These are phyloP conservation scores for Dipodomys merriami DNA, from an alignment of 2,113 vertebrate genomes.

Conservation along the genomic window DNA sequence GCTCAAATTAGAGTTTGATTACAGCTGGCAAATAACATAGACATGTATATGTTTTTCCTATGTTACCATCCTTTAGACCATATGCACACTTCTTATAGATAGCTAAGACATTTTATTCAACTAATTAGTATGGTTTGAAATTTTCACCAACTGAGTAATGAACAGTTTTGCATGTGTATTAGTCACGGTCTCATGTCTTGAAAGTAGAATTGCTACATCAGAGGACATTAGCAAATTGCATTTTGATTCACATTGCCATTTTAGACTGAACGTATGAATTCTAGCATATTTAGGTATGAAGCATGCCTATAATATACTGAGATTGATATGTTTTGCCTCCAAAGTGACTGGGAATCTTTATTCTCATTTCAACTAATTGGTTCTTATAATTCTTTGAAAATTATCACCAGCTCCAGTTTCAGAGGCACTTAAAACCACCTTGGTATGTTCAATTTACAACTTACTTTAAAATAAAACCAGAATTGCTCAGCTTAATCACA, in stretches of 20 bases:
- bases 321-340: neutral
- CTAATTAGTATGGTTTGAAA: neutral
- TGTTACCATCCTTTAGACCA: neutral
- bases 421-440: neutral
- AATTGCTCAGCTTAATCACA: constrained; percentile 2
- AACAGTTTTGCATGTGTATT: neutral
- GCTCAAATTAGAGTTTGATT: neutral
- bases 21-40: neutral
- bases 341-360: neutral
- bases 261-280: neutral
- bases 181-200: neutral
- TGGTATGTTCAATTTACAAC: neutral
- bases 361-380: constrained; percentile 8
- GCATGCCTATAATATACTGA: neutral
- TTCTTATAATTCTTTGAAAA: constrained; percentile 31
- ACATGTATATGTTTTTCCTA: neutral
- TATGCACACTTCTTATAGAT: neutral
- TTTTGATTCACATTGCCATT: neutral
- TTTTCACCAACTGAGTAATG: neutral
- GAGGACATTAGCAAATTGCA: neutral
- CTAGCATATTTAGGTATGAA: neutral
- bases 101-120: neutral
- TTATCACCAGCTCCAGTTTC: neutral
- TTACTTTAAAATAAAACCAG: constrained; percentile 28
- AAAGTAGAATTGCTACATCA: neutral